Percentiles rank a stretch among this genome's conserved stretches.
These are phyloP conservation scores for Dryobotodes eremita DNA, from an alignment of 2,888 invertebrate genomes.

Conservation along the genomic window DNA sequence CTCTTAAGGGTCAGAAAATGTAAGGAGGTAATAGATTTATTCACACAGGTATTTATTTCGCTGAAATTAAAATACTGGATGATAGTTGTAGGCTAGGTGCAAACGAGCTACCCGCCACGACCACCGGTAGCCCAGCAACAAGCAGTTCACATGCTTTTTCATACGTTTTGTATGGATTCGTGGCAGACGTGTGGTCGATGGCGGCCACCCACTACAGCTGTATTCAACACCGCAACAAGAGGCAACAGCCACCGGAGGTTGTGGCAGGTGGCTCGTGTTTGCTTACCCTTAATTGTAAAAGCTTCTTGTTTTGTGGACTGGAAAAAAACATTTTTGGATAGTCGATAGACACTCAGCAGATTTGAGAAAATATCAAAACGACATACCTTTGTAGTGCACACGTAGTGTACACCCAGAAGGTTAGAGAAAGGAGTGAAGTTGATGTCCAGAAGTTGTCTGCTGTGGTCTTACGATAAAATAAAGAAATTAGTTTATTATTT, in stretches of 20 bases:
- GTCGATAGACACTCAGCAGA: not conserved
- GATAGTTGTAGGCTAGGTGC: not conserved
- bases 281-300: not conserved
- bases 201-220: not conserved
- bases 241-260: no score
- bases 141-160: not conserved
- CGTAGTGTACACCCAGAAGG: no score
- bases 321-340: not conserved
- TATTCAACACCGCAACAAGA: not conserved
- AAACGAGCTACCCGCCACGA: not conserved
- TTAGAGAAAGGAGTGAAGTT: no score
- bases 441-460: no score
- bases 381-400: not conserved
- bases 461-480: no score
- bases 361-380: not conserved
- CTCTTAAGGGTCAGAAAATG: not conserved
- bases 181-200: not conserved
- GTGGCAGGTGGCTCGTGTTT: not conserved
- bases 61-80: not conserved
- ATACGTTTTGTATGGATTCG: not conserved
- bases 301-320: not conserved
- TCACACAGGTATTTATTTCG: not conserved
- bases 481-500: no score
- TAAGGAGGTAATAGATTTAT: not conserved
- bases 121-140: not conserved